Evolutionary conservation across 2,113 vertebrate species (phyloP).

Genomic region (Numenius arquata): DNA sequence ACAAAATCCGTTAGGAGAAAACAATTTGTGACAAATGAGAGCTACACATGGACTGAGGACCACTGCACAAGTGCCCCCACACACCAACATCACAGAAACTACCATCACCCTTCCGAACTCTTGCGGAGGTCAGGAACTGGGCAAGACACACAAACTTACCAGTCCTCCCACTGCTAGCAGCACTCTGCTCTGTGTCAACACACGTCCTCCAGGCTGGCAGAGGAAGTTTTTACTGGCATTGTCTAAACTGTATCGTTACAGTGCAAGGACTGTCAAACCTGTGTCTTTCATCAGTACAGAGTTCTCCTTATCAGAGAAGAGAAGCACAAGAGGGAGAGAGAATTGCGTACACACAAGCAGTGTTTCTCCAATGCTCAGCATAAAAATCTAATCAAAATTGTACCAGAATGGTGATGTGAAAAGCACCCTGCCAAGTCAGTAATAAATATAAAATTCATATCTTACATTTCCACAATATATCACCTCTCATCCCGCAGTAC

Average conservation of each 20-base stretch:
- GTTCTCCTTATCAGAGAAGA: constrained; percentile 29
- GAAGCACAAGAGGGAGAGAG: constrained; percentile 29
- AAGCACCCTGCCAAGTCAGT: constrained; percentile 66
- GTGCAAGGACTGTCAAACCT: constrained; percentile 25
- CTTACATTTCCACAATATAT: constrained; percentile 48
- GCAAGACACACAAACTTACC: background rate
- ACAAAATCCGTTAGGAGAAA: constrained; percentile 12
- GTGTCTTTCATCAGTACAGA: constrained; percentile 30
- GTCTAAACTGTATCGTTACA: background rate
- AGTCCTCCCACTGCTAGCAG: background rate
- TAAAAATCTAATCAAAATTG: constrained; percentile 69
- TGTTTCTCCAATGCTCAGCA: constrained; percentile 57
- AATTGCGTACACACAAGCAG: constrained; percentile 29
- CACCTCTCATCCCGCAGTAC: constrained; percentile 39
- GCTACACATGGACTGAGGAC: background rate
- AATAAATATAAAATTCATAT: constrained; percentile 67
- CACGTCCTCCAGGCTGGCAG: background rate
- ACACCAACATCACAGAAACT: background rate
- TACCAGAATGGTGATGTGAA: constrained; percentile 58
- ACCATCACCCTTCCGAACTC: background rate
- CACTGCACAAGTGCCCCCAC: background rate
- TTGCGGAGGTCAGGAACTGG: background rate
- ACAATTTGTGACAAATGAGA: constrained; percentile 16
- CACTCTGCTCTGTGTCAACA: background rate
- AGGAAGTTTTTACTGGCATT: constrained; percentile 16